Evolutionary conservation across 2,113 vertebrate genomes (phyloP), one percentile per base, ranked within the genome.

Genomic region (Vidua macroura): DNA sequence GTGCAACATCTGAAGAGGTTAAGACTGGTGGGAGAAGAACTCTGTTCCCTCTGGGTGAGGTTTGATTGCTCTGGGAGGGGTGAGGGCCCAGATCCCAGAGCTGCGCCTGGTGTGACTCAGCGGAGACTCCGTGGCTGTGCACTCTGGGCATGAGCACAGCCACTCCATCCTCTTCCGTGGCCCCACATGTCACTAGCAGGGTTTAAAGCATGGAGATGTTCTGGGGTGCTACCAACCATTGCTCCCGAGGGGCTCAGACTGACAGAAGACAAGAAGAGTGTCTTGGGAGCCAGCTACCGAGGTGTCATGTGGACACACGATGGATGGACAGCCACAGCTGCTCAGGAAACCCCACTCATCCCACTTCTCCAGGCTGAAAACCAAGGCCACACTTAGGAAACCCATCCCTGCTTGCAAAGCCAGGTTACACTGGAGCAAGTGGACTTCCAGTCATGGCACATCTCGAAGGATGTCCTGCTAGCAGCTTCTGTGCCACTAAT

Each of bases 221-320:
- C 69, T 5, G 43, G 28, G 46, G 23, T 33, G 37, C n/a, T 41
- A 23, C 31, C 60, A 56, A 0, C 37, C 17, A 3, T 10, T 11
- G 6, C 11, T n/a, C 28, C 51, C 0, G 1, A 52, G 30, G 39
- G 35, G 18, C 49, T 52, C 7, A 2, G 53, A 2, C 39, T 5
- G 48, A 21, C 0, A 24, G 25, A 22, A 23, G 27, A 31, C 15
- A 14, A 8, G 41, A 8, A 13, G 23, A 11, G 35, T 23, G 35
- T 19, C 66, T 62, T 15, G 18, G 79, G 51, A 31, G 41, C 31
- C 18, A 25, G 39, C 37, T 31, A 4, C 14, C 0, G 1, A 8
- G 28, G 24, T 6, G 48, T 4, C 48, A 2, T 1, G 3, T 22
- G 44, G 53, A 1, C 18, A 6, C 0, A 0, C 0, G 0, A 14